Evolutionary conservation across 2,113 vertebrate genomes (phyloP).

Genomic region (Gnathochromis pfefferi): DNA sequence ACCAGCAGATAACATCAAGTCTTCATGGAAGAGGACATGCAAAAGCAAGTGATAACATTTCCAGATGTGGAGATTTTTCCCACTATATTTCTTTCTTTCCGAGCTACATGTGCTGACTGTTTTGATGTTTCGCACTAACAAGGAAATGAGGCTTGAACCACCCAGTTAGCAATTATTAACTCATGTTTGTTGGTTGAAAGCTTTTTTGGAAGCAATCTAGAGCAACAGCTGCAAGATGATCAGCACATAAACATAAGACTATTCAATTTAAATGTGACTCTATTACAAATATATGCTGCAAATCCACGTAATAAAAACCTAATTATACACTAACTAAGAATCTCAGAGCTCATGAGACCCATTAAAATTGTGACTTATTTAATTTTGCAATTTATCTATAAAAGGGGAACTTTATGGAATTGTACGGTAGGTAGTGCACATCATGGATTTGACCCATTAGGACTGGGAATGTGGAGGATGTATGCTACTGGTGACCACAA

Average conservation of each 20-base stretch:
- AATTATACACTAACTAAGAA: neutral
- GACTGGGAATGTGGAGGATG: neutral
- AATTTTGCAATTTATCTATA: neutral
- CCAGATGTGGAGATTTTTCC: neutral
- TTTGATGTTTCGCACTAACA: neutral
- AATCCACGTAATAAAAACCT: rapidly evolving
- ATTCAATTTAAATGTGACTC: neutral
- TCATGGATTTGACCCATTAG: neutral
- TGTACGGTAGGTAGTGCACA: neutral
- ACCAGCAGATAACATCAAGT: neutral
- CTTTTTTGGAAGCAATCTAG: neutral
- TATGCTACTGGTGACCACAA: neutral
- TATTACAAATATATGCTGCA: neutral
- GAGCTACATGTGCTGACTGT: neutral
- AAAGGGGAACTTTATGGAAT: neutral
- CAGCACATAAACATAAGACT: neutral
- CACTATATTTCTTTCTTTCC: neutral
- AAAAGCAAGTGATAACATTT: neutral
- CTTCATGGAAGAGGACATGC: neutral
- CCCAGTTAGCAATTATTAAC: neutral
- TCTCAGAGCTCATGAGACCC: neutral
- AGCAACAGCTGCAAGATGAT: neutral
- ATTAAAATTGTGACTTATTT: neutral
- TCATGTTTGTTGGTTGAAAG: neutral
- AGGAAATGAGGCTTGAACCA: neutral